Evolutionary conservation across 2,888 invertebrate genomes (phyloP).

Genomic region (Electrophaes corylata): DNA sequence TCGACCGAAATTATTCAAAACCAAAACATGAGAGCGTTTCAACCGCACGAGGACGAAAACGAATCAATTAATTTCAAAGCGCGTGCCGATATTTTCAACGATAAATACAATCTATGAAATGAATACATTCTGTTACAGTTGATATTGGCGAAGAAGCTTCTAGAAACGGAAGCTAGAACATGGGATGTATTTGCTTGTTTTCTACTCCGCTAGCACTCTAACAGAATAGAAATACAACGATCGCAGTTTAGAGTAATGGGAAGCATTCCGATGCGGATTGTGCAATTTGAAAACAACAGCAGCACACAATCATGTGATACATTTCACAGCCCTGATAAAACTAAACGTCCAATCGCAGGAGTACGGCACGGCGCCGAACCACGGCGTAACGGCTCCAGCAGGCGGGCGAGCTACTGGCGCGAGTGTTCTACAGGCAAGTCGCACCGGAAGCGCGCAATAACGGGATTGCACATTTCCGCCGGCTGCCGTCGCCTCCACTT

Average conservation of each 20-base stretch:
- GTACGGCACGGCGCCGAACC: slow-evolving; percentile 15
- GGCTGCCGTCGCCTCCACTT: slow-evolving; percentile 20
- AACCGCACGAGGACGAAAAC: slow-evolving; percentile 21
- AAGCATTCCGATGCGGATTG: slow-evolving; percentile 13
- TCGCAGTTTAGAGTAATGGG: background rate
- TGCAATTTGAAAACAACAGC: slow-evolving; percentile 13
- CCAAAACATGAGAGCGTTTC: slow-evolving; percentile 49
- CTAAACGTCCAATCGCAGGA: slow-evolving; percentile 18
- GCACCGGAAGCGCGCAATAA: slow-evolving; percentile 48
- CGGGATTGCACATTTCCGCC: slow-evolving; percentile 55
- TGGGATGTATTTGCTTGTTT: background rate
- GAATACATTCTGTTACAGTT: background rate
- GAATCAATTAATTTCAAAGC: slow-evolving; percentile 19
- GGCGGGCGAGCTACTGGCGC: slow-evolving; percentile 3
- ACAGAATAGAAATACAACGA: background rate
- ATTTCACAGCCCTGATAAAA: slow-evolving; percentile 10
- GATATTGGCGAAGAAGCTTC: background rate
- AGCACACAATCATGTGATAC: slow-evolving; percentile 18
- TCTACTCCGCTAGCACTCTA: background rate
- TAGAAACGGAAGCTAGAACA: background rate
- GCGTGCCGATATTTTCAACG: slow-evolving; percentile 4
- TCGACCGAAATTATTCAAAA: slow-evolving; percentile 56
- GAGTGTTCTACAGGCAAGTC: background rate
- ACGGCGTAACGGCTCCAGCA: slow-evolving; percentile 12
- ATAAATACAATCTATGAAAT: background rate